phyloP scores from a whole-genome alignment of 2,113 vertebrate genomes.

The Anas platyrhynchos region DNA sequence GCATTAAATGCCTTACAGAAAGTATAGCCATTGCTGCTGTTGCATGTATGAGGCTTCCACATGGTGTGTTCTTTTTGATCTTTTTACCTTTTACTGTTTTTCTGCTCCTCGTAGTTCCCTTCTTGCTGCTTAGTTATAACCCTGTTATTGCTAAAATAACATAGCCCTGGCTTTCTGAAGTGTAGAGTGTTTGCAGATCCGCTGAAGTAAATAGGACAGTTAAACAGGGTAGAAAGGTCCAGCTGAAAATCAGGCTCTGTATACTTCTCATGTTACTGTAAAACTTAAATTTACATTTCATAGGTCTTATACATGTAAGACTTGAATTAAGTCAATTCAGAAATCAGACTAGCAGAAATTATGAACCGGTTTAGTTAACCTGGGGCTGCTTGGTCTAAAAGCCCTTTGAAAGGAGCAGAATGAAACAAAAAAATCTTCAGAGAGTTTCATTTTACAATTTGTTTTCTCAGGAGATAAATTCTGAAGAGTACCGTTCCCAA shows the following conservation, averaged over 20 bases:
- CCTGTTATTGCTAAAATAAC: fast-evolving
- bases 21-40: background rate
- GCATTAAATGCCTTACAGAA: background rate
- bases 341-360: background rate
- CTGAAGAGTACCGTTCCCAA: background rate
- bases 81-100: background rate
- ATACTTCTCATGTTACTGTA: background rate
- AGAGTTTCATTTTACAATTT: background rate
- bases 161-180: background rate
- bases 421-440: background rate
- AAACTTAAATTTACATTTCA: background rate
- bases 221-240: background rate
- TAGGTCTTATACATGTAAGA: background rate
- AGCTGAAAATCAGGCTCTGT: background rate
- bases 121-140: background rate
- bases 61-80: background rate
- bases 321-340: background rate
- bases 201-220: background rate
- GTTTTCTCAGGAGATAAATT: background rate
- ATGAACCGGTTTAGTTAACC: background rate
- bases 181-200: background rate
- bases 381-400: background rate
- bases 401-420: background rate
- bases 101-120: background rate
- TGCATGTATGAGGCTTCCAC: background rate